Conservation (phyloP, 2,888 invertebrate genomes). For the Harpalus rufipes region DNA sequence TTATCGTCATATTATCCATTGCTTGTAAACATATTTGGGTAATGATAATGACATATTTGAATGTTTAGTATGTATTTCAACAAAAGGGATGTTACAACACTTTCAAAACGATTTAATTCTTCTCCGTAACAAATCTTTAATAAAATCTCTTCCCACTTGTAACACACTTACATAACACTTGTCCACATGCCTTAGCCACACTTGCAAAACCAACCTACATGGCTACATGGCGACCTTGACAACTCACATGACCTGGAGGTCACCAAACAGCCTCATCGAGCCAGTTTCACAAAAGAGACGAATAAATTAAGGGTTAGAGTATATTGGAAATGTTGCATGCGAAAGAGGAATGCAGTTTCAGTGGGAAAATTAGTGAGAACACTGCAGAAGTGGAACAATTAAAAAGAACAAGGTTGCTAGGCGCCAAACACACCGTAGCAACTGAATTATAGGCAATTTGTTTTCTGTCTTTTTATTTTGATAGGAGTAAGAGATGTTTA, state of each 20-base stretch:
- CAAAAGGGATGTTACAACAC: too few species aligned
- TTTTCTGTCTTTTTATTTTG: not conserved
- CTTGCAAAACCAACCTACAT: constrained; percentile 3
- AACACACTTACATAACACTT: not conserved
- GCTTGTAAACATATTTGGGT: too few species aligned
- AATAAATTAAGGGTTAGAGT: constrained; percentile 42
- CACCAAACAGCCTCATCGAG: not conserved
- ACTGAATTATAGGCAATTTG: not conserved
- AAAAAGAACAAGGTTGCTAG: not conserved
- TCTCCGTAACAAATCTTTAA: too few species aligned
- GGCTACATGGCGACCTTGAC: constrained; percentile 4
- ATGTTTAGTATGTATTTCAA: too few species aligned
- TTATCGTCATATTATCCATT: too few species aligned
- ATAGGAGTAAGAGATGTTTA: not conserved
- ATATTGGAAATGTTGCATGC: constrained; percentile 46
- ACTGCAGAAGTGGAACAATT: not conserved
- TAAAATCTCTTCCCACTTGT: too few species aligned
- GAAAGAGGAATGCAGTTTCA: constrained; percentile 1
- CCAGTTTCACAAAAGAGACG: constrained; percentile 6
- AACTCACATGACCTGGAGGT: not conserved
- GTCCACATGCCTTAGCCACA: constrained; percentile 1
- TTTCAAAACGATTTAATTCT: too few species aligned
- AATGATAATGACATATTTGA: too few species aligned
- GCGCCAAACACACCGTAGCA: not conserved
- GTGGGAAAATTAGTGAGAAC: constrained; percentile 5